Conservation (phyloP, 2,888 invertebrate species). For the Alitta virens region DNA sequence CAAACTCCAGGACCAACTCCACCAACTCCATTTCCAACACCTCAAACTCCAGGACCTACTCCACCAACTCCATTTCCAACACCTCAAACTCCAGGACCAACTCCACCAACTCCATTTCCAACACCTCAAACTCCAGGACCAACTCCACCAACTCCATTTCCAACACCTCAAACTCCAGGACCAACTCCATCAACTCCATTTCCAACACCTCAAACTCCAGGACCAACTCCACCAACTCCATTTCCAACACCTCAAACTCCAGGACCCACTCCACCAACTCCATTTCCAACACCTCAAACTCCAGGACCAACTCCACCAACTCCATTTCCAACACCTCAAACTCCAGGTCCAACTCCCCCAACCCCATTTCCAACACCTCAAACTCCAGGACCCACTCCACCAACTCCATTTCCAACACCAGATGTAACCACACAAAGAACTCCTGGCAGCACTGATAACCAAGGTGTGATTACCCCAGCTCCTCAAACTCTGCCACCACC, state of each 20-base stretch:
- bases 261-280: neutral
- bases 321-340: too few relatives aligned
- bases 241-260: neutral
- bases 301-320: constrained; percentile 1
- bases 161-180: neutral
- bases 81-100: too few relatives aligned
- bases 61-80: constrained; percentile 2
- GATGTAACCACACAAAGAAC: too few relatives aligned
- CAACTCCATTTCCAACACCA: neutral
- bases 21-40: neutral
- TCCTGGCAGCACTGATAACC: too few relatives aligned
- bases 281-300: constrained; percentile 1
- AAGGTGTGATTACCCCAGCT: too few relatives aligned
- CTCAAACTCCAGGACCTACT: neutral
- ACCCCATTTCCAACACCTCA: neutral
- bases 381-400: neutral
- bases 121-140: neutral
- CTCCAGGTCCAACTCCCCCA: neutral
- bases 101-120: neutral
- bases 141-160: neutral
- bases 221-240: neutral
- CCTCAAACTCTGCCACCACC: too few relatives aligned
- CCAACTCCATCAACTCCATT: neutral
- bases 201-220: neutral
- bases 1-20: neutral